Evolutionary conservation across 2,113 vertebrate genomes (phyloP).

Genomic region (Mobula hypostoma): DNA sequence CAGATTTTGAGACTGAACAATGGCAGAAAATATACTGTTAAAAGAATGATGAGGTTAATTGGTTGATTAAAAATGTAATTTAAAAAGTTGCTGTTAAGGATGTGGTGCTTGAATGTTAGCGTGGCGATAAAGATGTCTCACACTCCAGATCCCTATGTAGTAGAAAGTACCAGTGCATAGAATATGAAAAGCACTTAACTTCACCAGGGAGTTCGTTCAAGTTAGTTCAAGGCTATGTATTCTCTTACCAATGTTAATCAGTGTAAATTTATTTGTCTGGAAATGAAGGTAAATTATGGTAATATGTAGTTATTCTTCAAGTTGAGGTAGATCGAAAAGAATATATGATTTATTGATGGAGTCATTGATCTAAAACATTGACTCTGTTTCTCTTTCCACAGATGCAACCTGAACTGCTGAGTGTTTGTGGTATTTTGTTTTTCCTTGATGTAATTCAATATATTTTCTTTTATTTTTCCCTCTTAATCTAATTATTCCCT

Average conservation of each 20-base stretch:
- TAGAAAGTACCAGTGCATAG: not conserved
- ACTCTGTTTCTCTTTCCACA: too few relatives aligned
- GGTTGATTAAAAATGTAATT: not conserved
- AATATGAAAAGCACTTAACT: not conserved
- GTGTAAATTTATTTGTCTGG: not conserved
- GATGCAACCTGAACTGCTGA: too few relatives aligned
- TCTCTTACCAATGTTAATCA: not conserved
- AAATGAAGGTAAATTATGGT: not conserved
- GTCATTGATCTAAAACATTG: too few relatives aligned
- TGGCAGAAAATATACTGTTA: not conserved
- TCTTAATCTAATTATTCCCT: not conserved
- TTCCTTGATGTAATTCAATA: not conserved
- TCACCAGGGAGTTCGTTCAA: not conserved
- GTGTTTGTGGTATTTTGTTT: not conserved
- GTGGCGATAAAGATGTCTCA: not conserved
- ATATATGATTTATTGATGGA: too few relatives aligned
- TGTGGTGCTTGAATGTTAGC: not conserved
- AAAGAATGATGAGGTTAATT: not conserved
- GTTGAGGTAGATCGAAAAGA: not conserved
- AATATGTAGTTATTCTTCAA: not conserved
- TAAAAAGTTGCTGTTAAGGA: not conserved
- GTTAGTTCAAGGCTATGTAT: not conserved
- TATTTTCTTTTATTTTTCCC: not conserved
- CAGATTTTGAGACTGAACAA: not conserved
- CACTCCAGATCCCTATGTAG: not conserved